Percentiles rank a stretch among this genome's conserved stretches.
Evolutionary conservation across 2,797 vertebrate species (phyloP).

Genomic region (Holocentrus rufus): DNA sequence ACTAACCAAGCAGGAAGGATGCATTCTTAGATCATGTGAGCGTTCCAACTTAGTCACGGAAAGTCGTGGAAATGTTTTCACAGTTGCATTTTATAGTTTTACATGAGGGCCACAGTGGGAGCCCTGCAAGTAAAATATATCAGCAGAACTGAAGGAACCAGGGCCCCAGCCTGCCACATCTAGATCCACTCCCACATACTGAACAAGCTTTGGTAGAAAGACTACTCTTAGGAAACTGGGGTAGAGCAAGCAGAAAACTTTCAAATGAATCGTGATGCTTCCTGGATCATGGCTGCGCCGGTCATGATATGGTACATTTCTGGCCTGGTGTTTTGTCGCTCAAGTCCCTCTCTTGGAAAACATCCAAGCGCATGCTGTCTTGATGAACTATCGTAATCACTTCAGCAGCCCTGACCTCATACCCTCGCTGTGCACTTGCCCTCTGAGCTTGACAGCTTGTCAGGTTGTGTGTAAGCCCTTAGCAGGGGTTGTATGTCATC

Average conservation of each 20-base stretch:
- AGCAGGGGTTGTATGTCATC: slow-evolving; percentile 17
- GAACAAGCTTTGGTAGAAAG: background rate
- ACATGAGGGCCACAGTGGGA: too few relatives aligned
- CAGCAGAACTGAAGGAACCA: too few relatives aligned
- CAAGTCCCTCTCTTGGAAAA: slow-evolving; percentile 11
- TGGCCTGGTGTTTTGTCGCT: slow-evolving; percentile 1
- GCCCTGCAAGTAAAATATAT: too few relatives aligned
- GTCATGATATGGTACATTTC: slow-evolving; percentile 11
- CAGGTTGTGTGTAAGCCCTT: slow-evolving; percentile 34
- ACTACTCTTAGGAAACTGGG: too few relatives aligned
- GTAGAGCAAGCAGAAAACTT: too few relatives aligned
- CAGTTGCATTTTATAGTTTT: too few relatives aligned
- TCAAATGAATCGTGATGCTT: background rate
- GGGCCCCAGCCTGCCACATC: background rate
- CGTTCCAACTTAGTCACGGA: too few relatives aligned
- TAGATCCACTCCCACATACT: background rate
- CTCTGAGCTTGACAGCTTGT: slow-evolving; percentile 37
- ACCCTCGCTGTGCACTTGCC: slow-evolving; percentile 28
- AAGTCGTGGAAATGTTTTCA: too few relatives aligned
- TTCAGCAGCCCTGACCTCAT: slow-evolving; percentile 21
- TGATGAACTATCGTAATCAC: slow-evolving; percentile 20
- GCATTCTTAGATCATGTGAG: too few relatives aligned
- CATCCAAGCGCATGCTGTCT: background rate
- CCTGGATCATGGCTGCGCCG: slow-evolving; percentile 12
- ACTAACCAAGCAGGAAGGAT: too few relatives aligned